Evolutionary conservation across 2,888 invertebrate species (phyloP), one percentile per base, ranked within the genome.

Genomic region (Parnassius mnemosyne): DNA sequence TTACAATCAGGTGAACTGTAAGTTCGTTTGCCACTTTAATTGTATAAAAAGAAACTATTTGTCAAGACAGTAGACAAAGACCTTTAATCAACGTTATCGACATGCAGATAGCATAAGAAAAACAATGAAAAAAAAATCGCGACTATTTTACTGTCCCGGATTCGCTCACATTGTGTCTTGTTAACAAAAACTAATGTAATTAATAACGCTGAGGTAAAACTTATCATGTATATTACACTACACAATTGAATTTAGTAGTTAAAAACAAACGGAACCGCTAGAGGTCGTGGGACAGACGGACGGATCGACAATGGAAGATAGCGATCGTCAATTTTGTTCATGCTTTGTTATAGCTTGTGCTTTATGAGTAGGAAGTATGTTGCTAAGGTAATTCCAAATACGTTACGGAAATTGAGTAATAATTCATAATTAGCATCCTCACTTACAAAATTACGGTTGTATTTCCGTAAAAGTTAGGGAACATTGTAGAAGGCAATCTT

Each of bases 281-380:
- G 84, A 89, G 89, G 90, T 84, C 89, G 87, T 89, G 89, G 81
- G 89, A 89, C 78, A 75, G 70, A 72, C 71, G 65, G 65, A 69
- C 68, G 70, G 59, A 63, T 64, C 64, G 64, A 73, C 75, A 75
- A 76, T 75, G 60, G 65, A 41, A 70, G 89, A 89, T 89, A 79
- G 74, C 60, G 71, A 89, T 89, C 89, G 78, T 72, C 82, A 79
- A 85, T 83, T 84, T 83, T 83, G 85, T 84, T 80, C 74, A 73
- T 75, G 78, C 82, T 80, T 85, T 80, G 76, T 84, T 82, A 70
- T 68, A 62, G 49, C 65, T 65, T 63, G 72, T 73, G 71, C 71
- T 68, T 76, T 79, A 76, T 78, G 71, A 79, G 63, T 69, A 78
- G 79, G 79, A 79, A 78, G 74, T 69, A 56, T 61, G 65, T 50